Evolutionary conservation across 2,797 vertebrate species (phyloP).

Genomic region (Dromococcyx pavoninus): DNA sequence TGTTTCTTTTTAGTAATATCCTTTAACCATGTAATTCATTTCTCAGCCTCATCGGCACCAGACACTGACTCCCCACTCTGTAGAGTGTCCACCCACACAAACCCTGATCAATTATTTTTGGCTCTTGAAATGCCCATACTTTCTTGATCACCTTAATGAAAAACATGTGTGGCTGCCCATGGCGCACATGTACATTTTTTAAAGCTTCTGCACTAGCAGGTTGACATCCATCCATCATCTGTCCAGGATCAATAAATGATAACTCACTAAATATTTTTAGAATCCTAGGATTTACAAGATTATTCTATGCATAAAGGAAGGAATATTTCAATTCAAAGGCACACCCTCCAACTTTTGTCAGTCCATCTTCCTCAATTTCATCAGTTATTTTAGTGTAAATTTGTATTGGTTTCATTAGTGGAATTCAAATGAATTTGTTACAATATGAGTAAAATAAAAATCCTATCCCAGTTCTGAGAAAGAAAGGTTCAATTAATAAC

Average conservation of each 20-base stretch:
- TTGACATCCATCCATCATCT: not conserved
- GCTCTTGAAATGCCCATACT: not conserved
- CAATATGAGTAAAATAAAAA: not conserved
- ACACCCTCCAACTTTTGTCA: not conserved
- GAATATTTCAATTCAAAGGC: not conserved
- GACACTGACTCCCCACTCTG: not conserved
- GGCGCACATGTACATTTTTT: not conserved
- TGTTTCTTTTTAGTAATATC: not conserved
- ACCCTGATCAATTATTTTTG: not conserved
- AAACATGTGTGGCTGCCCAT: not conserved
- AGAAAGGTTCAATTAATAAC: not conserved
- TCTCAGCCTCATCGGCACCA: not conserved
- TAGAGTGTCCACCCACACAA: not conserved
- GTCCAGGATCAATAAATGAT: not conserved
- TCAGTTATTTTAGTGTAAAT: not conserved
- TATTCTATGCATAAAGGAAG: not conserved
- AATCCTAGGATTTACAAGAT: not conserved
- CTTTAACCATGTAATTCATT: not conserved
- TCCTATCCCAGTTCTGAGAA: not conserved
- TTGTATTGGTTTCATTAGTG: not conserved
- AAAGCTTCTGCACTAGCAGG: not conserved
- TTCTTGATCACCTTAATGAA: not conserved
- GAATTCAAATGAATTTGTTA: not conserved
- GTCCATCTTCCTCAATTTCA: not conserved
- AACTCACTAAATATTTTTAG: not conserved